Percentiles rank a stretch among this genome's conserved stretches.
phyloP scores from a whole-genome alignment of 2,797 vertebrate species.

The Etheostoma nigrum region DNA sequence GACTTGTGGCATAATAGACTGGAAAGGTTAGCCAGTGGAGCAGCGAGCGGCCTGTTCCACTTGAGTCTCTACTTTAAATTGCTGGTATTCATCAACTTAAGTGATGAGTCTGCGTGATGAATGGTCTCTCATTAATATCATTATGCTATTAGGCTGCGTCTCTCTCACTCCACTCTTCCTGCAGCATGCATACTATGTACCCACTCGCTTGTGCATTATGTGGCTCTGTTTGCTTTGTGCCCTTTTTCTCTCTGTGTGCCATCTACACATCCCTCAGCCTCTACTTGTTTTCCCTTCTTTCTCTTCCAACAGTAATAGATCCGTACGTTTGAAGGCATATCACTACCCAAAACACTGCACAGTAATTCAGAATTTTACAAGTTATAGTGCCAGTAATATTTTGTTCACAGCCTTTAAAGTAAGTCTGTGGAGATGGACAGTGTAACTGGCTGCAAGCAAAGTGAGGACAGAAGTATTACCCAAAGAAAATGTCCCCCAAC shows the following conservation, averaged over 20 bases:
- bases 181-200: conserved; percentile 24
- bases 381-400: no score
- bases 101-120: conserved; percentile 81
- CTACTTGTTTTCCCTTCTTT: not conserved
- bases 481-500: not conserved
- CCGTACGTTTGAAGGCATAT: not conserved
- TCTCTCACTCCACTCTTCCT: conserved; percentile 39
- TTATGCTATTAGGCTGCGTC: conserved; percentile 70
- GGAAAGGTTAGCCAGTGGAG: conserved; percentile 71
- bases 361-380: no score
- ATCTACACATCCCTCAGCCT: not conserved
- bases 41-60: conserved; percentile 72
- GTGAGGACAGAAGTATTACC: not conserved
- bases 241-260: conserved; percentile 4
- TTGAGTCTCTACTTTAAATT: conserved; percentile 77
- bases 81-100: conserved; percentile 83
- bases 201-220: conserved; percentile 3
- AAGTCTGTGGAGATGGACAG: not conserved
- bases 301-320: not conserved
- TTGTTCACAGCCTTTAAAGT: not conserved
- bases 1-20: conserved; percentile 68
- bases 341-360: not conserved
- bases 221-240: not conserved
- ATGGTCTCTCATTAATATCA: conserved; percentile 82
- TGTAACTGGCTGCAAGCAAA: not conserved